Evolutionary conservation across 1,140 invertebrate species (phyloP).

Genomic region (Psilanteris sp.): DNA sequence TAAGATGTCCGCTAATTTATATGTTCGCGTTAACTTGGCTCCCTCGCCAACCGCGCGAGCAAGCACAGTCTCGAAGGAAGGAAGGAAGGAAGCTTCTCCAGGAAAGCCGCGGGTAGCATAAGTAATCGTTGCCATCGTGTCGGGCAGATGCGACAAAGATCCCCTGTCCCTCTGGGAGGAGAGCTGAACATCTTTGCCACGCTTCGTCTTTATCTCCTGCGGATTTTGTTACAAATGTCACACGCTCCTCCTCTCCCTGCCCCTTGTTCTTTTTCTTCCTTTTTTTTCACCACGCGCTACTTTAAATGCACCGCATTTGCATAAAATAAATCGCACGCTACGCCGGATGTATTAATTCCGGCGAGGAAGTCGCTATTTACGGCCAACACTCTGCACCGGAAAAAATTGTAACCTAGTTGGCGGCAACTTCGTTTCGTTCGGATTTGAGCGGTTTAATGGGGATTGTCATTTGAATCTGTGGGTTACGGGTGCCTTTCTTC

Average conservation of each 20-base stretch:
- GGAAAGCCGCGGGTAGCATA: conserved; percentile 77
- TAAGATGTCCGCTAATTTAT: conserved; percentile 81
- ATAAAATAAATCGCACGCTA: conserved; percentile 25
- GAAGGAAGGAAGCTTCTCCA: conserved; percentile 72
- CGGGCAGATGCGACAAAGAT: conserved; percentile 76
- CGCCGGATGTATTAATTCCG: conserved; percentile 15
- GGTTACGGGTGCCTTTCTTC: no score
- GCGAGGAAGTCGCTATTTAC: conserved; percentile 9
- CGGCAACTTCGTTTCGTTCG: no score
- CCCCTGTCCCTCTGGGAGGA: conserved; percentile 63
- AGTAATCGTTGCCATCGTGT: conserved; percentile 76
- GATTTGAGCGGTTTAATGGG: conserved; percentile 1
- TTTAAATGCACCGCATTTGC: conserved; percentile 43
- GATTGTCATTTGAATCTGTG: no score
- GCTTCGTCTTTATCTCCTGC: conserved; percentile 38
- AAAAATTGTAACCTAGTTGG: conserved; percentile 1
- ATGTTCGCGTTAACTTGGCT: conserved; percentile 79
- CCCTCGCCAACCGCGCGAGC: conserved; percentile 63
- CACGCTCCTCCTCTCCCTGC: background rate
- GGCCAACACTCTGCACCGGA: background rate
- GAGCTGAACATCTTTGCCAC: conserved; percentile 47
- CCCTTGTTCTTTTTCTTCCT: background rate
- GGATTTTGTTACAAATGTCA: conserved; percentile 45
- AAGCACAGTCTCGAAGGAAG: conserved; percentile 53
- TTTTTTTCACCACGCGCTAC: background rate